Evolutionary conservation across 1,140 invertebrate species (phyloP), one percentile per base, ranked within the genome.

Genomic region (Dendroctonus ponderosae): DNA sequence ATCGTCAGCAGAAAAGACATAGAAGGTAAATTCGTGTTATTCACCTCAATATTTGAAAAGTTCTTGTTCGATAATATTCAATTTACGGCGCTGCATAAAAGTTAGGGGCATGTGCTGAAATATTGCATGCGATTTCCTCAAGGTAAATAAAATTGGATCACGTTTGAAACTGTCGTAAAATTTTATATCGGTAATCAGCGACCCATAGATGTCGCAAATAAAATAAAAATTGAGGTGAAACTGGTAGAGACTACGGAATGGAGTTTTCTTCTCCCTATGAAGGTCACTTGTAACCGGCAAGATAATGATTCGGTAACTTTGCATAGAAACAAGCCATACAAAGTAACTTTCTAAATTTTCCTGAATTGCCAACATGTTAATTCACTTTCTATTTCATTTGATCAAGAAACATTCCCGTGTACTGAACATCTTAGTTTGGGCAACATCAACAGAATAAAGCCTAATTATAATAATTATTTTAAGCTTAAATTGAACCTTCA

Each of bases 91-190:
- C 12, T 26, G 53, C 39, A 56, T 56, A 56, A 56, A 56, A 56
- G 26, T 56, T 56, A 26, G n/a, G 43, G n/a, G 8, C 43, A 46
- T 46, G 43, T 46, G 12, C 38, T 58, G 56, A 58, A 58, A 44
- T 44, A 58, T 58, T 46, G 56, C 56, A 58, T 58, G 56, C 40
- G 56, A 58, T 58, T 44, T 58, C 56, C 56, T 58, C 56, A 58
- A 58, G 56, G 56, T 58, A 58, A 58, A 58, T 58, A 58, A 58
- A 58, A 58, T 58, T 51, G 52, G 42, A 58, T 58, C 56, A 58
- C 56, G 56, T 58, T 58, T 58, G 56, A 58, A 50, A 63, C 44
- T 52, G 48, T 63, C 41, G 26, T 49, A 63, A 46, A 66, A 49
- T 57, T 66, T 57, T 50, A 66, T 57, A 57, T 66, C 38, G 50